Conservation (phyloP, 2,888 invertebrate genomes). For the Drosophila rellima region DNA sequence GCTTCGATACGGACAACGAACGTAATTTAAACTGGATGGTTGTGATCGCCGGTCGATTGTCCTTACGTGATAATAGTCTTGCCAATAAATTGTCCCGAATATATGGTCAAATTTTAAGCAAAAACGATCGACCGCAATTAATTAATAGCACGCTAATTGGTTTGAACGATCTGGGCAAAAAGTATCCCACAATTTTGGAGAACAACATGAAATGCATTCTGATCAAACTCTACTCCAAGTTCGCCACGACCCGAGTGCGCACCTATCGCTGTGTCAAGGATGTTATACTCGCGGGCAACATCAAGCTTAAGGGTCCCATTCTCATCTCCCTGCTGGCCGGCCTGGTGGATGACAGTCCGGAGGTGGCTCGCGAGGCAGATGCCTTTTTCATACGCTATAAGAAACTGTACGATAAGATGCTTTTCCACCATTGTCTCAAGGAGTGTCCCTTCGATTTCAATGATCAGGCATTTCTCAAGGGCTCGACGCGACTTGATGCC, state of each 20-base stretch:
- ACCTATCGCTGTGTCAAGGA: constrained; percentile 84
- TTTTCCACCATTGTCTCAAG: constrained; percentile 83
- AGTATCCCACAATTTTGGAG: constrained; percentile 83
- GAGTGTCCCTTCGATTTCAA: constrained; percentile 85
- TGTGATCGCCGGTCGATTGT: constrained; percentile 80
- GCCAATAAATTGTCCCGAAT: constrained; percentile 61
- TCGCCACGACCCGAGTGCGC: constrained; percentile 81
- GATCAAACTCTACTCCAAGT: constrained; percentile 81
- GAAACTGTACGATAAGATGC: constrained; percentile 61
- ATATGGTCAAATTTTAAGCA: constrained; percentile 54
- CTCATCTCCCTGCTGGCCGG: constrained; percentile 78
- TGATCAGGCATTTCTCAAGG: constrained; percentile 58
- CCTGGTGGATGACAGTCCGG: constrained; percentile 79
- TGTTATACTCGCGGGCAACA: constrained; percentile 83
- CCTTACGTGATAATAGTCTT: constrained; percentile 74
- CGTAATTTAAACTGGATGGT: constrained; percentile 84
- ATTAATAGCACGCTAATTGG: constrained; percentile 84
- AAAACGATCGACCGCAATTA: constrained; percentile 83
- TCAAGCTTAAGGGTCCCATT: constrained; percentile 83
- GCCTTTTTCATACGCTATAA: constrained; percentile 82
- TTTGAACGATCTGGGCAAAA: constrained; percentile 84
- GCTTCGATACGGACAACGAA: constrained; percentile 83
- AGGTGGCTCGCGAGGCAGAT: constrained; percentile 78
- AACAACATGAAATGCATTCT: constrained; percentile 79
- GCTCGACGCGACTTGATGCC: constrained; percentile 35